A percentile compares a stretch with the other conserved stretches of the same genome.
Conservation (phyloP, 2,113 vertebrate genomes). For the Procavia capensis region DNA sequence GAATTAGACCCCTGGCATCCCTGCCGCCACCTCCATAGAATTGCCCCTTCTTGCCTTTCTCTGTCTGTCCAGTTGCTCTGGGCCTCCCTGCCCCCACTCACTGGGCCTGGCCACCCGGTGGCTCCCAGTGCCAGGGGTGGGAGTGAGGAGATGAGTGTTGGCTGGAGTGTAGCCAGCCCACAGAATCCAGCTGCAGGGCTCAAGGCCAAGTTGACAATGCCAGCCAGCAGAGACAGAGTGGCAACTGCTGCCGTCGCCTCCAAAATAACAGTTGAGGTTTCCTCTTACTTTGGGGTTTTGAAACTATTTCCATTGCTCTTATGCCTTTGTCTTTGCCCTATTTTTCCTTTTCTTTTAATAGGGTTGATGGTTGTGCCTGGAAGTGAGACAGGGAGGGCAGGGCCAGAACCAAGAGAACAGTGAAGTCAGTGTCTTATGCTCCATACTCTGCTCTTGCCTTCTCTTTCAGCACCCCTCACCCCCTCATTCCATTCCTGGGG, state of each 20-base stretch:
- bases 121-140: conserved; percentile 52
- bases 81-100: not conserved
- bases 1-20: not conserved
- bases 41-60: not conserved
- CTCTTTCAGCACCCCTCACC: not conserved
- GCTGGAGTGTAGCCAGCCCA: conserved; percentile 48
- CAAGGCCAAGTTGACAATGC: conserved; percentile 64
- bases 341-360: conserved; percentile 61
- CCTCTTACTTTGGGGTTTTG: conserved; percentile 61
- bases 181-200: conserved; percentile 57
- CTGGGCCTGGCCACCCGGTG: conserved; percentile 19
- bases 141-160: conserved; percentile 48
- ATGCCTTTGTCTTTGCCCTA: conserved; percentile 52
- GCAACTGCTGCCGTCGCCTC: conserved; percentile 44
- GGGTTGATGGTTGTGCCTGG: not conserved
- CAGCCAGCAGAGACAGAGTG: conserved; percentile 54
- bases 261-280: conserved; percentile 72
- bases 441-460: not conserved
- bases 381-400: not conserved
- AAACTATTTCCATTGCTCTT: conserved; percentile 69
- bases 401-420: not conserved
- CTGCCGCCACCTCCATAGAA: not conserved
- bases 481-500: not conserved
- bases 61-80: not conserved
- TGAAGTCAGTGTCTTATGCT: conserved; percentile 7